Evolutionary conservation across 2,888 invertebrate genomes (phyloP).

Genomic region (Ectemnius continuus): DNA sequence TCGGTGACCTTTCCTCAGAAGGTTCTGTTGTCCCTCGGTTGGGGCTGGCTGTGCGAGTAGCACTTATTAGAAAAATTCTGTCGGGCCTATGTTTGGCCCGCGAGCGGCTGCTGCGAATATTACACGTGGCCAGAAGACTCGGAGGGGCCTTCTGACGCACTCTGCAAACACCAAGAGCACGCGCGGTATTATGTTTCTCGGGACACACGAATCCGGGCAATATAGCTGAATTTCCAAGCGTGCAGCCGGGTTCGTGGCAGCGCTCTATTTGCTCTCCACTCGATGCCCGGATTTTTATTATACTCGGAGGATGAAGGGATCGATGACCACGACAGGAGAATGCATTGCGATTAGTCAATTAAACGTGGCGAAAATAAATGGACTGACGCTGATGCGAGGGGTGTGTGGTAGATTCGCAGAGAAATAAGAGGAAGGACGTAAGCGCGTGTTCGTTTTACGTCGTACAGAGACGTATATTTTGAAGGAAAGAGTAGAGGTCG

Average conservation of each 20-base stretch:
- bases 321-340: slow-evolving; percentile 5
- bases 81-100: neutral
- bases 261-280: neutral
- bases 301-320: neutral
- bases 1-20: neutral
- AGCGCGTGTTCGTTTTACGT: slow-evolving; percentile 43
- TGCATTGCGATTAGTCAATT: slow-evolving; percentile 30
- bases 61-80: slow-evolving; percentile 3
- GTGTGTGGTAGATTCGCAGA: slow-evolving; percentile 24
- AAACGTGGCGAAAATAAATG: neutral
- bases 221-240: slow-evolving; percentile 28
- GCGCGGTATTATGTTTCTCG: slow-evolving; percentile 59
- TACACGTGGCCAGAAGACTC: slow-evolving; percentile 60
- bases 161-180: slow-evolving; percentile 62
- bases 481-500: slow-evolving; percentile 38
- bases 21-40: neutral
- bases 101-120: slow-evolving; percentile 6
- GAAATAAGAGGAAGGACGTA: slow-evolving; percentile 29
- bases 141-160: slow-evolving; percentile 65
- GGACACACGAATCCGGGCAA: slow-evolving; percentile 57
- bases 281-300: slow-evolving; percentile 5
- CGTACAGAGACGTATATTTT: slow-evolving; percentile 22
- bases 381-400: neutral
- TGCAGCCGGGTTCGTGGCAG: neutral
- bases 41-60: neutral